Base-by-base conservation (phyloP, 2,888 invertebrate genomes). In the Cinara cedri region DNA sequence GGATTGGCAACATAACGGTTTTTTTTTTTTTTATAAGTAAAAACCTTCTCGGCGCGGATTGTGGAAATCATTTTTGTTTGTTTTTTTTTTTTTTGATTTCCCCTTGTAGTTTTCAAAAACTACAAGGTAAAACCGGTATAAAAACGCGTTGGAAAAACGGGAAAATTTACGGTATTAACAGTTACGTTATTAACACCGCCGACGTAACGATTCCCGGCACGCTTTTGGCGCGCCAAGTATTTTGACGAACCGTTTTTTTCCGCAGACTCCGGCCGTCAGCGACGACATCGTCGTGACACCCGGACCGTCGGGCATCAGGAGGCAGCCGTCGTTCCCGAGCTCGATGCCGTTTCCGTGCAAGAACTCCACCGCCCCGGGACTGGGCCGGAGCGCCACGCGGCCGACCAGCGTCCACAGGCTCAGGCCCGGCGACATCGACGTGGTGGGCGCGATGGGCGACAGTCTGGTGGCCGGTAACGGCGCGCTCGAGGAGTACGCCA, bases 391-490 rank as follows among this genome's bases (percentile, higher is more conserved):
- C 3, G 10, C 76, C 0, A 80, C 81, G 2, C 82, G 84, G 19
- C 92, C 92, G 3, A 87, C 88, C 0, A 91, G 89, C n/a, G 92
- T 92, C 26, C 91, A 92, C 84, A 86, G 86, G 55, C 86, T 92
- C 51, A 86, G 91, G 60, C 92, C 92, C 0, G 92, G 92, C 6
- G 90, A 90, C 83, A 90, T 92, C 68, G 91, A 91, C 82, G 90
- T 92, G 51, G 88, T 92, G 16, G 92, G 89, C 0, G 91, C 91
- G 0, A 88, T 92, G 82, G 92, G 92, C 0, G 92, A 92, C 85
- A 92, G 91, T 0, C 85, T 92, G 82, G 89, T 92, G 1, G 92
- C 92, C 1, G 92, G 90, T 51, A 92, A 90, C 83, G 92, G 92
- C 0, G 92, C 92, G 0, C 85, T 92, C 82, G 92, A 92, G 82